These are phyloP conservation scores for Pelochelys cantorii DNA, from an alignment of 2,797 vertebrate species.

Conservation along the genomic window DNA sequence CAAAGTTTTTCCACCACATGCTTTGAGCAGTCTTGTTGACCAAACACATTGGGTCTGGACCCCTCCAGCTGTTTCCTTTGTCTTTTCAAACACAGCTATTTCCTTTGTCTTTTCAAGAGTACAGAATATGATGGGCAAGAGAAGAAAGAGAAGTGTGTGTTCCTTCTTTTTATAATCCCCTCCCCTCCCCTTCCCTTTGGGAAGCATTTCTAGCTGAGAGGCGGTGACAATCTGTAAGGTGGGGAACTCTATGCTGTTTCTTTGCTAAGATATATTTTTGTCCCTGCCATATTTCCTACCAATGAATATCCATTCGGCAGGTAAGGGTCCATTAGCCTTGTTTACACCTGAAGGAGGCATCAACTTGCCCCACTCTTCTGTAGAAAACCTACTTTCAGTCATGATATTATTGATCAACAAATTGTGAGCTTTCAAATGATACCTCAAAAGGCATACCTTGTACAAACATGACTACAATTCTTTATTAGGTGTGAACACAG, in stretches of 20 bases:
- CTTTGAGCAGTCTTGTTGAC: not conserved
- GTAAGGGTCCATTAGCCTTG: not conserved
- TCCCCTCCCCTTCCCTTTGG: not conserved
- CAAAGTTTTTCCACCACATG: not conserved
- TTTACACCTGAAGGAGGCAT: not conserved
- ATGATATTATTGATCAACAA: not conserved
- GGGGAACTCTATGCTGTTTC: not conserved
- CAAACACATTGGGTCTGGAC: not conserved
- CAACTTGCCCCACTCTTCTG: not conserved
- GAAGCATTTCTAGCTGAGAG: not conserved
- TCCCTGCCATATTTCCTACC: not conserved
- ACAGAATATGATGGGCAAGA: not conserved
- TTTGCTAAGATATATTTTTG: not conserved
- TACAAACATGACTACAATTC: not conserved
- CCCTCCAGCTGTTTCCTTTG: not conserved
- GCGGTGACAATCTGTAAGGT: not conserved
- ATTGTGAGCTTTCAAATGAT: not conserved
- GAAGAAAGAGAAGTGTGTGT: not conserved
- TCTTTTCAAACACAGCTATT: not conserved
- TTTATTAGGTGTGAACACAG: not conserved
- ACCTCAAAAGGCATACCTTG: not conserved
- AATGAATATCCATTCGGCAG: not conserved
- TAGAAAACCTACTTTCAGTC: not conserved
- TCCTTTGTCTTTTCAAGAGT: not conserved
- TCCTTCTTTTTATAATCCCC: not conserved